phyloP scores from a whole-genome alignment of 1,140 invertebrate species.

The Oreohelix idahoensis region DNA sequence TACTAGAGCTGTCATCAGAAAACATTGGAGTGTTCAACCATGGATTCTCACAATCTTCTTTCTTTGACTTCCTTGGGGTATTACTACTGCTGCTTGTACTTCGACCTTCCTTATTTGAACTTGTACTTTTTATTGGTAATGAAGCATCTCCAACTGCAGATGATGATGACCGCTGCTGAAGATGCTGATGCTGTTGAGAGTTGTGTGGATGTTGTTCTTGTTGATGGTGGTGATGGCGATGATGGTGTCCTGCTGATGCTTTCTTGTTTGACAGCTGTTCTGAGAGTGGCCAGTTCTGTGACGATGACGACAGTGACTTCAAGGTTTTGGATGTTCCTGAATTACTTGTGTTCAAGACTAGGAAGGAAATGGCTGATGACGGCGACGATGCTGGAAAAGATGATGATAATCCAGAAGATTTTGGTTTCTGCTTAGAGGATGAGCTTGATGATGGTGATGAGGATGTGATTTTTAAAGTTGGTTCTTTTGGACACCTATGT shows the following conservation, averaged over 20 bases:
- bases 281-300: not conserved
- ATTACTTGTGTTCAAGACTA: conserved; percentile 4
- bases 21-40: conserved; percentile 36
- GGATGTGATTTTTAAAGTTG: conserved; percentile 1
- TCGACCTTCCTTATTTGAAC: not conserved
- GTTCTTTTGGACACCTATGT: not conserved
- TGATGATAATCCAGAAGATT: not conserved
- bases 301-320: not conserved
- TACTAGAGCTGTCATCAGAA: conserved; percentile 41
- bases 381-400: not conserved
- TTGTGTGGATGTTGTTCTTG: conserved; percentile 6
- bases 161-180: not conserved
- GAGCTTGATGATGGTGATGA: not conserved
- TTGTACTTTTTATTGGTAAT: not conserved
- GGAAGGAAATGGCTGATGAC: not conserved
- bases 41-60: conserved; percentile 27
- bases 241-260: not conserved
- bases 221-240: conserved; percentile 30
- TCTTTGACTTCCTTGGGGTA: conserved; percentile 29
- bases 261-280: not conserved
- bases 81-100: not conserved
- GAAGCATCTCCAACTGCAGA: not conserved
- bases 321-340: not conserved
- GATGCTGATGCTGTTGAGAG: conserved; percentile 8
- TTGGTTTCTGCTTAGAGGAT: conserved; percentile 16